Conservation (phyloP, 2,797 vertebrate genomes). For the Arremon aurantiirostris region DNA sequence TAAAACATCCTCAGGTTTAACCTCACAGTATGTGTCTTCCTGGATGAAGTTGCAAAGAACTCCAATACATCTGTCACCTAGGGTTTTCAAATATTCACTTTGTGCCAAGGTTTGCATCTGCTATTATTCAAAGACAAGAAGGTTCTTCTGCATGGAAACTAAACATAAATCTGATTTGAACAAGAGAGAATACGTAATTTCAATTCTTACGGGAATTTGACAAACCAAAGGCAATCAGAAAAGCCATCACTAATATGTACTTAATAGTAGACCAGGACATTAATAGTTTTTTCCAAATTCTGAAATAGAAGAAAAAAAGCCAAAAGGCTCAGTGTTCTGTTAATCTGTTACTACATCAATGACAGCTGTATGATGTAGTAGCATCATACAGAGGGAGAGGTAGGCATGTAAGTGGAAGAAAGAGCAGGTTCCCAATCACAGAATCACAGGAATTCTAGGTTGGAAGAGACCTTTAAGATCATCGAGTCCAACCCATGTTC, state of each 20-base stretch:
- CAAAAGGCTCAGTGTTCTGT: neutral
- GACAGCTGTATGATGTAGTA: neutral
- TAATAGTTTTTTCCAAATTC: neutral
- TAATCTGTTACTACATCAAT: neutral
- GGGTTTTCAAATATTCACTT: neutral
- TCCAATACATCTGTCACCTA: neutral
- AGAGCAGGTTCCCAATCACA: neutral
- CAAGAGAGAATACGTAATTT: neutral
- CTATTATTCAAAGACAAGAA: neutral
- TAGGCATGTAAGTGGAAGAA: neutral
- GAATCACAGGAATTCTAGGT: too few species aligned
- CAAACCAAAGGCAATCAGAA: neutral
- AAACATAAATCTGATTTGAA: neutral
- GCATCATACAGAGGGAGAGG: neutral
- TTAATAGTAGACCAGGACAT: neutral
- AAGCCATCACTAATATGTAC: neutral
- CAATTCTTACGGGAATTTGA: neutral
- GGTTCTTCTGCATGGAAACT: neutral
- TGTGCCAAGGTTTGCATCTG: neutral
- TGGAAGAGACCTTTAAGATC: too few species aligned
- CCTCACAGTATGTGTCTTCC: neutral
- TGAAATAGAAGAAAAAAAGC: neutral
- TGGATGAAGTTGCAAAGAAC: neutral
- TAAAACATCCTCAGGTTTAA: neutral
- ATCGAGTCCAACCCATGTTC: too few species aligned